Evolutionary conservation across 2,113 vertebrate genomes (phyloP), one percentile per base, ranked within the genome.

Genomic region (Heloderma charlesbogerti): DNA sequence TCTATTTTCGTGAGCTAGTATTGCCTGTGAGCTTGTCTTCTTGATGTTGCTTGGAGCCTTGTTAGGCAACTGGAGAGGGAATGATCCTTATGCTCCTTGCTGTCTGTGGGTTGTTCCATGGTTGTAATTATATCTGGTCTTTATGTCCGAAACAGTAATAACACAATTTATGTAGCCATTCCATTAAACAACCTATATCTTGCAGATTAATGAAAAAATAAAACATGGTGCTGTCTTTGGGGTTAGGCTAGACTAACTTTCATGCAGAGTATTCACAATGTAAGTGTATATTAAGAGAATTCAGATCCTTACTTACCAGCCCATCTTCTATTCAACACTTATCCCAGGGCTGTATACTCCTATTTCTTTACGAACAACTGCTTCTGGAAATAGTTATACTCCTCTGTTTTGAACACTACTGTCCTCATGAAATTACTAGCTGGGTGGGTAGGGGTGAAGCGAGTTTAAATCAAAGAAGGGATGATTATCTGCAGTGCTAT

Each of bases 151-250:
- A 81, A 86, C 85, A 87, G 9, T 0, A 0, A 27, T 85, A 63
- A 71, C 60, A 86, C 45, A 66, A 29, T 63, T 45, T 0, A 0
- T 82, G 34, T 60, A 83, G n/a, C 20, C 9, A 27, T 40, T 67
- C 82, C 82, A 66, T 10, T 45, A 16, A 84, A 66, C 82, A 67
- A 43, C 10, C 25, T 43, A 37, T 67, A 16, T 0, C 0, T 18
- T 20, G 8, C 45, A 74, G 79, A 89, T n/a, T n/a, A n/a, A n/a
- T n/a, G 83, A 22, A 2, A 13, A 88, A 16, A 88, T 22, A 57
- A 88, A 94, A 90, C 86, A 63, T 9, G 22, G 29, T 81, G 29
- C 15, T 18, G 3, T 34, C 66, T 67, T 60, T 83, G 81, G 54
- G 20, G 54, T 34, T 34, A 57, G 12, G 4, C 16, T n/a, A 54